Percentiles rank a stretch among this genome's conserved stretches.
Evolutionary conservation across 2,888 invertebrate species (phyloP).

Genomic region (Lamellibrachia columna): DNA sequence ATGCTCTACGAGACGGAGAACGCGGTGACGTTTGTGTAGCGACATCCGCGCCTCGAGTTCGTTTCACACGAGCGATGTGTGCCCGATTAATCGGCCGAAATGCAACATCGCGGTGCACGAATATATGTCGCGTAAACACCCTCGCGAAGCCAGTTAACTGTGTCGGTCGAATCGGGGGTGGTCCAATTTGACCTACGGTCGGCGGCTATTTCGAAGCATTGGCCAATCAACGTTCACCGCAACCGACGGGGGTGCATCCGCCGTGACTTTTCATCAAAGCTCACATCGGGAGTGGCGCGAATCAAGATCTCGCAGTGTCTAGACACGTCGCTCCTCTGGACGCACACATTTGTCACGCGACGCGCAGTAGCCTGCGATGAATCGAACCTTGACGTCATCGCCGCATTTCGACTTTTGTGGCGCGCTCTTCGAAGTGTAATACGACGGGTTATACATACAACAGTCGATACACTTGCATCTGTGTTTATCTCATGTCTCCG

Average conservation of each 20-base stretch:
- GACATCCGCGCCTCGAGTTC: not conserved
- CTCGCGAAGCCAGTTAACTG: too few relatives aligned
- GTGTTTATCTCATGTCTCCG: not conserved
- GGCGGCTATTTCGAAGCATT: not conserved
- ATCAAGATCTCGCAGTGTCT: too few relatives aligned
- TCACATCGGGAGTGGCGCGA: not conserved
- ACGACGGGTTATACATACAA: not conserved
- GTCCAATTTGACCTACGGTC: not conserved
- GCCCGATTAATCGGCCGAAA: not conserved
- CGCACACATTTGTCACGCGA: not conserved
- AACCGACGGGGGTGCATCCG: not conserved
- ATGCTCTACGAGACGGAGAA: not conserved
- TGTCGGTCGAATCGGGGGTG: not conserved
- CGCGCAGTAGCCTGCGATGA: not conserved
- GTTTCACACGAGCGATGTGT: not conserved
- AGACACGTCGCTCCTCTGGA: too few relatives aligned
- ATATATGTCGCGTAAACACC: too few relatives aligned
- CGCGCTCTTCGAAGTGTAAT: not conserved
- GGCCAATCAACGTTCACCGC: not conserved
- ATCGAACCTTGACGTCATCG: not conserved
- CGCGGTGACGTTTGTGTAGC: conserved; percentile 10
- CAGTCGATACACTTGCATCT: not conserved
- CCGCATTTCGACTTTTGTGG: not conserved
- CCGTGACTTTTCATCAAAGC: not conserved
- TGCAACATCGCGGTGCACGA: not conserved